These are phyloP conservation scores for Melanerpes aurifrons DNA, from an alignment of 2,113 vertebrate genomes.

Conservation along the genomic window DNA sequence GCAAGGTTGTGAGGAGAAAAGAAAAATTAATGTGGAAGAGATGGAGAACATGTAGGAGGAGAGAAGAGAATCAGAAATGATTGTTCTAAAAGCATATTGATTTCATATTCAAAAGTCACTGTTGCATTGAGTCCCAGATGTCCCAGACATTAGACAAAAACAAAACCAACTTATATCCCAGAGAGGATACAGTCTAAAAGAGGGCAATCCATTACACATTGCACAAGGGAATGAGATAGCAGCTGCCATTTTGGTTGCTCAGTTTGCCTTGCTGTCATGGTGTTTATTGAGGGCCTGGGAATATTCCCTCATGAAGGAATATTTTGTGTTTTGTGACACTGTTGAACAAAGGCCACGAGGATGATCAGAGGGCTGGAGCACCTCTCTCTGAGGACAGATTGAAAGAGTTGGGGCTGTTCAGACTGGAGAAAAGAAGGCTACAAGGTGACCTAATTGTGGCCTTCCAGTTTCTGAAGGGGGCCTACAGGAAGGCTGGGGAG, in stretches of 20 bases:
- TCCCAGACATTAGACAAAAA: neutral
- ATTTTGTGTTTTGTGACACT: neutral
- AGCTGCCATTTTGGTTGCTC: neutral
- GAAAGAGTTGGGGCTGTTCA: too few relatives aligned
- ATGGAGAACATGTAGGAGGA: neutral
- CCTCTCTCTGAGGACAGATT: too few relatives aligned
- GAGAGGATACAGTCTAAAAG: neutral
- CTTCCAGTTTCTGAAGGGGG: too few relatives aligned
- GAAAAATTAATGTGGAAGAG: neutral
- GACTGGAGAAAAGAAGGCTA: too few relatives aligned
- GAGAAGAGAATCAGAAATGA: neutral
- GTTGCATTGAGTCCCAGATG: neutral
- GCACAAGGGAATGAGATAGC: neutral
- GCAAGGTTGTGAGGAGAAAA: neutral
- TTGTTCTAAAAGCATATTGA: neutral
- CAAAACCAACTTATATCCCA: neutral
- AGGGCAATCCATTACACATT: accelerated
- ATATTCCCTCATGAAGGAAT: neutral
- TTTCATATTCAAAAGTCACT: neutral
- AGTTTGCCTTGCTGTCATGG: neutral
- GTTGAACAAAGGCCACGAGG: neutral
- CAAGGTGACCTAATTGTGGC: too few relatives aligned
- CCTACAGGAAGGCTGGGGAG: too few relatives aligned
- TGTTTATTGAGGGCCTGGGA: neutral
- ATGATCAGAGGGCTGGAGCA: too few relatives aligned